phyloP scores from a whole-genome alignment of 2,888 invertebrate genomes.

The Cephus spinipes region DNA sequence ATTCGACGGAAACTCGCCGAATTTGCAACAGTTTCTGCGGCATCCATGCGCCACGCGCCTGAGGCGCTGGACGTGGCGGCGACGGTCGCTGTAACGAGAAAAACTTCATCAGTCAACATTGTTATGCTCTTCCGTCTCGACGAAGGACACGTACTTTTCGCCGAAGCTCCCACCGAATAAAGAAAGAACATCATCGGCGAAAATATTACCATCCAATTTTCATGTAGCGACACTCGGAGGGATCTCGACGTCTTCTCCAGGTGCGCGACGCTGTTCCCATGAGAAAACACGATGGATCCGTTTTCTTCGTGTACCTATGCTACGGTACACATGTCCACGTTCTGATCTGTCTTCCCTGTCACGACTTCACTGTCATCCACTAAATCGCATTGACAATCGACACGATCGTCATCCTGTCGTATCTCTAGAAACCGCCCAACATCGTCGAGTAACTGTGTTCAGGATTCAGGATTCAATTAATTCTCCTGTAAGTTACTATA shows the following conservation, averaged over 20 bases:
- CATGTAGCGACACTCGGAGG: neutral
- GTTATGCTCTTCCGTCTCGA: neutral
- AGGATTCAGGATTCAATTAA: neutral
- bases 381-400: neutral
- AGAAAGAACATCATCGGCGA: neutral
- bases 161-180: neutral
- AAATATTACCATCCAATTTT: neutral
- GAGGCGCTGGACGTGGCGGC: neutral
- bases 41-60: neutral
- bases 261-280: neutral
- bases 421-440: neutral
- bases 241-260: neutral
- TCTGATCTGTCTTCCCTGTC: neutral
- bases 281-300: neutral
- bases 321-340: neutral
- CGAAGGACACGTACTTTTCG: neutral
- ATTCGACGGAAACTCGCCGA: neutral
- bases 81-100: neutral
- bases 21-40: neutral
- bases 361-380: neutral
- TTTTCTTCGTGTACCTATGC: neutral
- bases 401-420: neutral
- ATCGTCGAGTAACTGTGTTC: neutral
- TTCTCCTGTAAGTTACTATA: neutral
- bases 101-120: neutral